Base-by-base conservation (phyloP, 2,113 vertebrate species). In the Lepidothrix coronata region DNA sequence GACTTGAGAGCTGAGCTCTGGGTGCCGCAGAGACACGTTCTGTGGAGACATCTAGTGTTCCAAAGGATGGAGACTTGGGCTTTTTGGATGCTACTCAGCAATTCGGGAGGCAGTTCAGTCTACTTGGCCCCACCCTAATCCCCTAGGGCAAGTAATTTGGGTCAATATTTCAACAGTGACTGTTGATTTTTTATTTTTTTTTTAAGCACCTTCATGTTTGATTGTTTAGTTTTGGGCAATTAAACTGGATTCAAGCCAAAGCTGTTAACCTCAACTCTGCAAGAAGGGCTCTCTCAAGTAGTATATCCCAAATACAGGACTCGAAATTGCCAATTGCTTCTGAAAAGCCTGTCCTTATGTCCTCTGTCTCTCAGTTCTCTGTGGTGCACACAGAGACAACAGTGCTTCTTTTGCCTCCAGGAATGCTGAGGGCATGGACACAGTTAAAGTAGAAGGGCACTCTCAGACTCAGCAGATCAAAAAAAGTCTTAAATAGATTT, bases 11-110 rank as follows among this genome's bases (percentile, higher is more conserved):
- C 27, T 44, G 77, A 66, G 28, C 41, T 80, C 63, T 77, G 67
- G 15, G 3, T 67, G 39, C 61, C 2, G 0, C 78, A 65, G 31
- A 21, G 18, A 33, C 10, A 5, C 0, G 1, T 61, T 27, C 44
- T 39, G 27, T 72, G 48, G 9, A 30, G 33, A 23, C 3, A 2
- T 8, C 21, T 71, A 37, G 19, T 12, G 28, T 37, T 57, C 54
- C 39, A 65, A 37, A 54, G 43, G 30, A 16, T 20, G n/a, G 23
- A 57, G 14, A 17, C 4, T 4, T 30, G 25, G 51, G n/a, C 31
- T 55, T 90, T 96, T 83, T 1, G 9, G 37, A 16, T 58, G 23
- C 46, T 73, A 17, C n/a, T 58, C 14, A 66, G 31, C 33, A 59
- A 20, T 63, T 86, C 67, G 80, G 67, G 28, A 81, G 27, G 28